Percentiles rank a stretch among this genome's conserved stretches.
These are phyloP conservation scores for Diarsia mendica DNA, from an alignment of 2,888 invertebrate species.

Conservation along the genomic window DNA sequence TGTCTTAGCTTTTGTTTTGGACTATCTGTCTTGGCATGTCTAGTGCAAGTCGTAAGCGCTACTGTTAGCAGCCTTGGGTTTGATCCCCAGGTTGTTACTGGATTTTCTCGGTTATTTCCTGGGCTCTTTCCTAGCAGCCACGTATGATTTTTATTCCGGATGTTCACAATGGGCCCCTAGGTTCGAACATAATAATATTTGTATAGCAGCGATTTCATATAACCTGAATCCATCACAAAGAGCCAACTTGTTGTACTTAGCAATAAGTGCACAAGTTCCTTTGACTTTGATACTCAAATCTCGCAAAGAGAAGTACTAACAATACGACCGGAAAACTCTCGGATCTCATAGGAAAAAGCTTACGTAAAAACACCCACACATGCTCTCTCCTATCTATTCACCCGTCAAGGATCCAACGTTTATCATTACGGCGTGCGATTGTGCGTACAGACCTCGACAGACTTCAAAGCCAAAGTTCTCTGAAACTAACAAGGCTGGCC, in stretches of 20 bases:
- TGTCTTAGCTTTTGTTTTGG: background rate
- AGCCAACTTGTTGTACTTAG: slow-evolving; percentile 40
- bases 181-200: background rate
- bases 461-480: slow-evolving; percentile 81
- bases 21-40: too few species aligned
- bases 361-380: slow-evolving; percentile 43
- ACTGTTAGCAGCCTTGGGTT: background rate
- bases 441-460: slow-evolving; percentile 58
- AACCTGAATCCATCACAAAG: background rate
- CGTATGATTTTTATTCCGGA: too few species aligned
- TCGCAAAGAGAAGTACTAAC: slow-evolving; percentile 34
- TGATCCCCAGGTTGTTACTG: background rate
- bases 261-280: slow-evolving; percentile 24
- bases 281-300: slow-evolving; percentile 39
- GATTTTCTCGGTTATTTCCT: too few species aligned
- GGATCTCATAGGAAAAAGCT: slow-evolving; percentile 42
- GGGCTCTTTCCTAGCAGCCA: too few species aligned
- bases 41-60: background rate
- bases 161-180: too few species aligned
- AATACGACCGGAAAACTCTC: slow-evolving; percentile 35
- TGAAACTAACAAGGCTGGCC: slow-evolving; percentile 80
- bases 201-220: background rate
- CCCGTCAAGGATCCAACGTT: slow-evolving; percentile 37
- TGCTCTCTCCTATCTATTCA: slow-evolving; percentile 42
- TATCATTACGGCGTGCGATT: slow-evolving; percentile 66